These are phyloP conservation scores for Rutilus rutilus DNA, from an alignment of 2,113 vertebrate genomes.

Conservation along the genomic window DNA sequence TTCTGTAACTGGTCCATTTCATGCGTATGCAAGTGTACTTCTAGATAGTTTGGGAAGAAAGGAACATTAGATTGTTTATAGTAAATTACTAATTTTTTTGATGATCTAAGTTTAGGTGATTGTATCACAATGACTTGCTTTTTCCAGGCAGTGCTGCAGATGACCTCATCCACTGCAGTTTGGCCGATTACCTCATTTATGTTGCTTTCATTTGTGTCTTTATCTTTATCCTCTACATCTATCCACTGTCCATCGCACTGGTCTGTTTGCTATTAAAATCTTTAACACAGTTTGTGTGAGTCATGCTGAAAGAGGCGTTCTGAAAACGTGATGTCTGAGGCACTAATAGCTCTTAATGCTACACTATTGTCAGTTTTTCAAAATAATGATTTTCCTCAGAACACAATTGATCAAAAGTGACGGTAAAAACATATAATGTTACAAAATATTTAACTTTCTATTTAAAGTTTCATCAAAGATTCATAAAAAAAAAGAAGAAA, in stretches of 20 bases:
- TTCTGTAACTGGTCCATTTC: neutral
- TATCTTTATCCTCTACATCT: neutral
- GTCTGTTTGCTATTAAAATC: constrained; percentile 4
- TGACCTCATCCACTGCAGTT: constrained; percentile 27
- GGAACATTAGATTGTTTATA: neutral
- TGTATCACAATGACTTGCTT: neutral
- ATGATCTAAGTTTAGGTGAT: constrained; percentile 35
- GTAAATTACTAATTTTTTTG: constrained; percentile 9
- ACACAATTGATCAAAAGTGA: neutral
- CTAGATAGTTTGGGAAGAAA: neutral
- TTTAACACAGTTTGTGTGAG: neutral
- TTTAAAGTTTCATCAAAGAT: neutral
- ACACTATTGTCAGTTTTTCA: neutral
- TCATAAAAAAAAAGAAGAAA: neutral
- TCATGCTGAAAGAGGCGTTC: neutral
- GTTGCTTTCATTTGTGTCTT: constrained; percentile 7
- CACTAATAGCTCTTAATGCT: neutral
- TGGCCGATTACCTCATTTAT: constrained; percentile 17
- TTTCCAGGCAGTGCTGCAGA: constrained; percentile 32
- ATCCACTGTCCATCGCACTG: neutral
- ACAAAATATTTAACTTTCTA: neutral
- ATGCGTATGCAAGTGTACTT: neutral
- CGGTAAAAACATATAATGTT: neutral
- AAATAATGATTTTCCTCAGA: neutral
- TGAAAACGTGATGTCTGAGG: neutral